Percentiles rank a stretch among this genome's conserved stretches.
These are phyloP conservation scores for Asarcornis scutulata DNA, from an alignment of 2,113 vertebrate species.

Conservation along the genomic window DNA sequence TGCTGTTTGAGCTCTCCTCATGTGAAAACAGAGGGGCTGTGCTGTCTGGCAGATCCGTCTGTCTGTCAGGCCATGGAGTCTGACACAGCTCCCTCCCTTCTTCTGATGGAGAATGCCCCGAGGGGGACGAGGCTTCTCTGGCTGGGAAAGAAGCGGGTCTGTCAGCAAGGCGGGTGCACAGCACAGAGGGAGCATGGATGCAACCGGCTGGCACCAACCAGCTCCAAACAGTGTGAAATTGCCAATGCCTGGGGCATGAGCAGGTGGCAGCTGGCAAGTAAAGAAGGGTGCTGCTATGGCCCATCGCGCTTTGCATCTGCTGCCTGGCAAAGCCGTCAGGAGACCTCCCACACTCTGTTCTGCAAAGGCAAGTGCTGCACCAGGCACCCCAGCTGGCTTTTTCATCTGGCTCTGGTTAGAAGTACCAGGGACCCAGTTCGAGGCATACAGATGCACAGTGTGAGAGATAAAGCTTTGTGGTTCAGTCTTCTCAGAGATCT, in stretches of 20 bases:
- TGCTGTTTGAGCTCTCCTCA: neutral
- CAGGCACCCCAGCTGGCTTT: neutral
- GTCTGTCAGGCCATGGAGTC: neutral
- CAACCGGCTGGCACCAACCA: neutral
- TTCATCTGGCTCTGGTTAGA: neutral
- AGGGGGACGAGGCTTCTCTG: neutral
- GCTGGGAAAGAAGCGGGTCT: neutral
- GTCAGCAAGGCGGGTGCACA: neutral
- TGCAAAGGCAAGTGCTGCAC: neutral
- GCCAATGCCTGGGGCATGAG: neutral
- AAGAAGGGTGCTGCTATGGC: neutral
- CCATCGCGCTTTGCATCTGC: conserved; percentile 6
- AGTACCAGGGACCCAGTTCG: neutral
- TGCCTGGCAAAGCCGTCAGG: conserved; percentile 18
- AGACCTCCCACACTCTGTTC: neutral
- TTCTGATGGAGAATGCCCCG: neutral
- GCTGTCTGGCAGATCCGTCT: neutral
- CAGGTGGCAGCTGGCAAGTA: conserved; percentile 50
- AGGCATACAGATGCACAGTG: neutral
- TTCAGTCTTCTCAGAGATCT: neutral
- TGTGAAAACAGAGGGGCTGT: neutral
- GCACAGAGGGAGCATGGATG: rapidly evolving
- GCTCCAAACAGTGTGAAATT: neutral
- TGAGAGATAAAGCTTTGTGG: neutral
- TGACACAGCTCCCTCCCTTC: neutral